Conservation (phyloP, 2,888 invertebrate genomes). For the Ypsolopha scabrella region DNA sequence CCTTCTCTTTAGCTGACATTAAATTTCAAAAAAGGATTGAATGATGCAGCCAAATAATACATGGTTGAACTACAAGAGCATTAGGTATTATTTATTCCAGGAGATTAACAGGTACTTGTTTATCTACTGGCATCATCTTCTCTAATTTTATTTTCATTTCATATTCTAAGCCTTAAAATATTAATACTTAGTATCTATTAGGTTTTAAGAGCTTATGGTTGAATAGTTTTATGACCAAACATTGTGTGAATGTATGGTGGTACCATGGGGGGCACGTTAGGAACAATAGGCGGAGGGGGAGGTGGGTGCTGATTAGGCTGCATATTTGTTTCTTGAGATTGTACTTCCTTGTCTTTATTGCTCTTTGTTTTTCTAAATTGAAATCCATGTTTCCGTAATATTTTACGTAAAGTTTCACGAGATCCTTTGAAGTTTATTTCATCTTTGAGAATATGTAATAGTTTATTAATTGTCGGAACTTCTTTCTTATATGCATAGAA, state of each 20-base stretch:
- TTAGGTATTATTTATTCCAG: too few relatives aligned
- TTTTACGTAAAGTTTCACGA: conserved; percentile 53
- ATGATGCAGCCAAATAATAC: too few relatives aligned
- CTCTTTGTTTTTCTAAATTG: conserved; percentile 61
- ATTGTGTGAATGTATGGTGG: conserved; percentile 54
- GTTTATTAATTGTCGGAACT: conserved; percentile 58
- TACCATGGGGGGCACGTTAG: conserved; percentile 46
- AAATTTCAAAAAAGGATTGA: too few relatives aligned
- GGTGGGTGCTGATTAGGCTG: background rate
- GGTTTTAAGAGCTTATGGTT: conserved; percentile 24
- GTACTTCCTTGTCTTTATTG: conserved; percentile 48
- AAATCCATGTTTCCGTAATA: conserved; percentile 56
- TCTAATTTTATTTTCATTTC: too few relatives aligned
- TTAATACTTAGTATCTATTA: too few relatives aligned
- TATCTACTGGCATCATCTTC: too few relatives aligned
- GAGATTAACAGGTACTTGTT: too few relatives aligned
- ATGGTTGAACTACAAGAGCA: too few relatives aligned
- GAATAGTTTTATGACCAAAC: conserved; percentile 57
- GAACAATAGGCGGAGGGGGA: background rate
- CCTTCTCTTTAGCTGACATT: too few relatives aligned
- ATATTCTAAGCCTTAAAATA: too few relatives aligned
- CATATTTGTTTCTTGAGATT: conserved; percentile 21
- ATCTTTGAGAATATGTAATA: conserved; percentile 53
- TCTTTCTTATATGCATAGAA: conserved; percentile 61
- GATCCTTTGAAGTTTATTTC: conserved; percentile 62